Evolutionary conservation across 2,113 vertebrate genomes (phyloP), one percentile per base, ranked within the genome.

Genomic region (Spizaetus ornatus): DNA sequence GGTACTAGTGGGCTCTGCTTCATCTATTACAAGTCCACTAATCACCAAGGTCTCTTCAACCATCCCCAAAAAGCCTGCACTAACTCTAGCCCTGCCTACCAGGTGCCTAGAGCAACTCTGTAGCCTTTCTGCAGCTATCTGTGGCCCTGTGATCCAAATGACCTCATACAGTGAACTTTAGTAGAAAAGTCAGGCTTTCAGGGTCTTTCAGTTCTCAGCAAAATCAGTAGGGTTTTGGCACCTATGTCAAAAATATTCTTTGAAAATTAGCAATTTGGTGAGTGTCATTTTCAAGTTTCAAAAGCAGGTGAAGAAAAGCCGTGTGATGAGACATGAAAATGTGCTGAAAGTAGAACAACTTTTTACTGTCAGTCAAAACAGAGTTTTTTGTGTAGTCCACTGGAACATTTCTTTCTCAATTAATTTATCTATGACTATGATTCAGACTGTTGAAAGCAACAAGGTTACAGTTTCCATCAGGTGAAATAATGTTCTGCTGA

Each of bases 371-470:
- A 93, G 50, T 86, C 66, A 95, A 72, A 95, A 72, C 34, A 62
- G 79, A 85, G 11, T 12, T 50, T 78, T 89, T 93, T 82, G n/a
- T 66, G 21, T 16, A 91, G 89, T 80, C 89, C 91, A 80, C 32
- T n/a, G 47, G 71, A 91, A 91, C 47, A 66, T 62, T 92, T 72
- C 34, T 86, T 29, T 85, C 86, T 82, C 66, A 47, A 47, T 59
- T 89, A 90, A 82, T 95, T 87, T 88, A 74, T 88, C 90, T 84
- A 55, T 6, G 16, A 36, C 56, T 85, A 42, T 79, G 93, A 95
- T 77, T 94, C 85, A 95, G 82, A 61, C 62, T 86, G 66, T 14
- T 86, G 84, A 94, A 95, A 95, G 73, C 62, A 87, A 87, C 55
- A 82, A 93, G 58, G 69, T 91, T 95, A 50, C 36, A 34, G 82